Evolutionary conservation across 2,113 vertebrate species (phyloP), one percentile per base, ranked within the genome.

Genomic region (Osmerus mordax): DNA sequence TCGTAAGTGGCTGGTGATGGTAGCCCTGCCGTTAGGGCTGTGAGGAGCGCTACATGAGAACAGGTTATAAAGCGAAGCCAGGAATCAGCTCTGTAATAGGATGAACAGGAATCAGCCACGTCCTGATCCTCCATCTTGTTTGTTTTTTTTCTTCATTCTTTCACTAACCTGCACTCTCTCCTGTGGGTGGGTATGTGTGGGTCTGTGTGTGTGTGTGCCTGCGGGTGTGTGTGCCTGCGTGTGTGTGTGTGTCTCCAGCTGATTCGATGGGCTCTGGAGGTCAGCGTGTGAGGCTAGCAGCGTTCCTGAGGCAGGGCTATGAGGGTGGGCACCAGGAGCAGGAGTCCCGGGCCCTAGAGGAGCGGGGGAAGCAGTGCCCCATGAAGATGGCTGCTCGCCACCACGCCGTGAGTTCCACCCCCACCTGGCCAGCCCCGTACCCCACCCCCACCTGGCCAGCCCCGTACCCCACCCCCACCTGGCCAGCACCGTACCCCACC

Each of bases 251-350:
- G 41, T 69, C 2, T 67, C 69, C 62, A 91, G 89, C 91, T 91
- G 85, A 90, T 90, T 88, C 74, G 72, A 91, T 93, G 90, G 90
- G 91, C 89, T 93, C 92, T 85, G 89, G 87, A 60, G 92, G 90
- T 81, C 87, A 89, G 65, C 83, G 88, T 63, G 85, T 89, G 85
- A 89, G 90, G 86, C 90, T 95, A n/a, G 88, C 89, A 15, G 93
- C 93, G 88, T 92, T 93, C 80, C 88, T 93, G 81, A 92, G 93
- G 0, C 89, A 91, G 81, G 91, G 90, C 81, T 90, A 95, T 69
- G 91, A 89, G 9, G 81, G 88, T 29, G 89, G 78, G 41, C 87
- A 28, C 25, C 25, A 87, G 53, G 83, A 84, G 32, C 75, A 59
- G 83, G 75, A 87, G 79, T 87, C 89, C 47, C 90, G 87, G 71